These are phyloP conservation scores for Ctena decussata DNA, from an alignment of 2,888 invertebrate genomes.

Conservation along the genomic window DNA sequence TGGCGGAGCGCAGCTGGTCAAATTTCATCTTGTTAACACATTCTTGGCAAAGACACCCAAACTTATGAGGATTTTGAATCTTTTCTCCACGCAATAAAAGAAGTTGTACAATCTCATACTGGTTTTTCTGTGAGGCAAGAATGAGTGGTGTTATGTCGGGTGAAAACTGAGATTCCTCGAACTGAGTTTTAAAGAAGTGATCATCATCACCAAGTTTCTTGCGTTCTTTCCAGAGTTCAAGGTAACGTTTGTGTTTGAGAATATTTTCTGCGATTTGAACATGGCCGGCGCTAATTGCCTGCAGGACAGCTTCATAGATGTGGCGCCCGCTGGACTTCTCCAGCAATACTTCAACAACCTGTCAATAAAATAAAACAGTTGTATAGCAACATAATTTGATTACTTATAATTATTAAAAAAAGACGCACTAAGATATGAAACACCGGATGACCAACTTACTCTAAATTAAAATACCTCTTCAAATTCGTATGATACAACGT, in stretches of 20 bases:
- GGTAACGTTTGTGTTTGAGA: constrained; percentile 84
- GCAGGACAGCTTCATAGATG: constrained; percentile 84
- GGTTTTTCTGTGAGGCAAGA: constrained; percentile 84
- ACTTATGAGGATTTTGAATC: constrained; percentile 85
- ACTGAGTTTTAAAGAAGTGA: constrained; percentile 78
- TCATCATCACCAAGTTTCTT: constrained; percentile 79
- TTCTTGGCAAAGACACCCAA: constrained; percentile 83
- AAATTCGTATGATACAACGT: too few species aligned
- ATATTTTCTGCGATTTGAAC: constrained; percentile 86
- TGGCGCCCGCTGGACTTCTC: constrained; percentile 82
- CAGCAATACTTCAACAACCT: constrained; percentile 84
- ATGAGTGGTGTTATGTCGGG: constrained; percentile 85
- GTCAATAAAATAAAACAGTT: neutral
- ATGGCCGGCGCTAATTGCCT: constrained; percentile 85
- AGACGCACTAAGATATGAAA: too few species aligned
- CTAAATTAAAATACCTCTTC: too few species aligned
- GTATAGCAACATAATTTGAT: too few species aligned
- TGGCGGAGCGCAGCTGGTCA: constrained; percentile 85
- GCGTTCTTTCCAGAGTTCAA: constrained; percentile 80
- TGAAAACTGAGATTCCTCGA: constrained; percentile 84
- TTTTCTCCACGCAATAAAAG: constrained; percentile 82
- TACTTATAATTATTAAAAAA: too few species aligned
- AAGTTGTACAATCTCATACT: constrained; percentile 84
- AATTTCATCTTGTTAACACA: constrained; percentile 82
- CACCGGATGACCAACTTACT: too few species aligned